Evolutionary conservation across 2,113 vertebrate genomes (phyloP), one percentile per base, ranked within the genome.

Genomic region (Acanthochromis polyacanthus): DNA sequence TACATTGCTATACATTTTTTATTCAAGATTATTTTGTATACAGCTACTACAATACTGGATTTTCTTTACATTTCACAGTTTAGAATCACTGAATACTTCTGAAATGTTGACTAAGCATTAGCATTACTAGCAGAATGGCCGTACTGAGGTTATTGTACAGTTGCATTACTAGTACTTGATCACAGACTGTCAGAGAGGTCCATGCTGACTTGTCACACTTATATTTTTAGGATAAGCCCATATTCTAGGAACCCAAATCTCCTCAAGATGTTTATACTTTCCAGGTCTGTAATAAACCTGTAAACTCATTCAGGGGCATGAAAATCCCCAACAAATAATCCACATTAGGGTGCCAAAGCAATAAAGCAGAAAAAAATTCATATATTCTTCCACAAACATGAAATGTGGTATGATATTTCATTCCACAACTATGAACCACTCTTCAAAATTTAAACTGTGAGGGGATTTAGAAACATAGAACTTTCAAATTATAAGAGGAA

Each of bases 311-410:
- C 69, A 75, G 56, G 60, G 48, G 8, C 32, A 38, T 23, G 28
- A 61, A 36, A 82, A 68, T 52, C 48, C 67, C 53, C 63, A 48
- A 73, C 43, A 85, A 85, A 80, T 50, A 66, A 77, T 11, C 17
- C 10, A 1, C 28, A 57, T 46, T 30, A 60, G 1, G 6, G 11
- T 64, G 45, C 19, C 58, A 20, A 66, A 58, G 67, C 58, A 76
- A 79, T 75, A 76, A 72, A 52, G 25, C 22, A 19, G n/a, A n/a
- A 43, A 30, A 23, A 72, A 30, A 76, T 55, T 68, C 15, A 28
- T 17, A 38, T 32, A 48, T 68, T 65, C 28, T 17, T 56, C 40
- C 19, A 43, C 10, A 50, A 74, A 30, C 25, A 66, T 25, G 12
- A 56, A 40, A 61, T 50, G 23, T 45, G 51, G 19, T 5, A 19